Conservation (phyloP, 2,113 vertebrate species). For the Thymallus thymallus region DNA sequence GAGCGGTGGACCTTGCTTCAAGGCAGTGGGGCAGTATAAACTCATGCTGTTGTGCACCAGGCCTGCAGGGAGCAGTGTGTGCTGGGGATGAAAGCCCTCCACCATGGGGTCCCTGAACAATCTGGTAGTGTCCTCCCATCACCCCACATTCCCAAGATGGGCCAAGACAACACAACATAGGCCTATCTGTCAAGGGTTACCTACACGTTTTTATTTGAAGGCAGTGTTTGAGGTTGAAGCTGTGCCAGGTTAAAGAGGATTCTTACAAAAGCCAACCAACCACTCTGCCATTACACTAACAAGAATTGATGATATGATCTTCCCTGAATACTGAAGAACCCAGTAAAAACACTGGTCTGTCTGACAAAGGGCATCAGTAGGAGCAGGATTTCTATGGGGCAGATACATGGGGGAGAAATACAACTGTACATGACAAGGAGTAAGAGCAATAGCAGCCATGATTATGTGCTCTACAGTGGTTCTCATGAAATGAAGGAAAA, state of each 20-base stretch:
- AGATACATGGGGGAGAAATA: constrained; percentile 22
- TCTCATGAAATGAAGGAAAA: constrained; percentile 33
- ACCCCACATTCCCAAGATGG: constrained; percentile 18
- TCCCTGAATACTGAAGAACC: constrained; percentile 67
- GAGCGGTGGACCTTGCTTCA: constrained; percentile 39
- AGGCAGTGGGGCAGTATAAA: neutral
- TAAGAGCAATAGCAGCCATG: constrained; percentile 26
- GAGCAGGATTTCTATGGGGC: constrained; percentile 18
- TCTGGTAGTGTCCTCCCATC: constrained; percentile 12
- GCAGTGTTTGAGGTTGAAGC: constrained; percentile 33
- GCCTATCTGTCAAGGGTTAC: constrained; percentile 6
- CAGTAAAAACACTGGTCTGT: constrained; percentile 39
- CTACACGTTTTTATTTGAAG: constrained; percentile 6
- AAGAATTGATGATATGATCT: constrained; percentile 43
- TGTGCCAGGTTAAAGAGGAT: constrained; percentile 26
- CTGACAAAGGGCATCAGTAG: constrained; percentile 50
- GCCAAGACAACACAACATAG: neutral
- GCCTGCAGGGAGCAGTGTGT: constrained; percentile 28
- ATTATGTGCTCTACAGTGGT: constrained; percentile 39
- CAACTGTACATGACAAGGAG: constrained; percentile 17
- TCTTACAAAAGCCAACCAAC: constrained; percentile 42
- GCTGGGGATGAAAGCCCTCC: neutral
- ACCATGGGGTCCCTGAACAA: constrained; percentile 8
- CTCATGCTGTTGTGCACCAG: neutral
- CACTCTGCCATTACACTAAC: constrained; percentile 62